Conservation (phyloP, 2,888 invertebrate species). For the Hirtodrosophila confusa region DNA sequence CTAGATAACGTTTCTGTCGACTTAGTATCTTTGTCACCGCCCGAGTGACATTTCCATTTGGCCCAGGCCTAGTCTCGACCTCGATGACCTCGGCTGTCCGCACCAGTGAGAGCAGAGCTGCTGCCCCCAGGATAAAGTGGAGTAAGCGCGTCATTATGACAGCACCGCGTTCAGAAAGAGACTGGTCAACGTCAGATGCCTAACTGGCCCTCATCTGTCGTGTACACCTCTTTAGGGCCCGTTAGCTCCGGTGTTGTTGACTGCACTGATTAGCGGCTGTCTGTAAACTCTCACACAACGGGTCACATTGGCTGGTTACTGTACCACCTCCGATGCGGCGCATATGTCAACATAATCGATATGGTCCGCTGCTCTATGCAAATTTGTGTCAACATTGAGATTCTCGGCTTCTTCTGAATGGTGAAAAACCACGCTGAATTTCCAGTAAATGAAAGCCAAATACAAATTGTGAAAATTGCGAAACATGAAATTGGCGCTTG, state of each 20-base stretch:
- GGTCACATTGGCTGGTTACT: conserved; percentile 20
- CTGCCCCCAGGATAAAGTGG: conserved; percentile 3
- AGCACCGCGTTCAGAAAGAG: conserved; percentile 32
- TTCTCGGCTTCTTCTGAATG: not conserved
- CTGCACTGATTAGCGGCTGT: conserved; percentile 59
- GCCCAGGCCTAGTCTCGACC: not conserved
- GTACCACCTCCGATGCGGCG: conserved; percentile 1
- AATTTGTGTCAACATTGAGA: conserved; percentile 45
- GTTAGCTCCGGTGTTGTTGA: conserved; percentile 59
- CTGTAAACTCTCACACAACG: conserved; percentile 30
- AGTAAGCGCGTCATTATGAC: conserved; percentile 47
- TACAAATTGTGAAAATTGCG: conserved; percentile 50
- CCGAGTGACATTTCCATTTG: conserved; percentile 38
- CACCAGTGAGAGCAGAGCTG: conserved; percentile 20
- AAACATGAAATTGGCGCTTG: conserved; percentile 20
- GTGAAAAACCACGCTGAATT: conserved; percentile 1
- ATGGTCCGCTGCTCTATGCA: conserved; percentile 46
- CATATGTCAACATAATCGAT: conserved; percentile 28
- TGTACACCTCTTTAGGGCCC: conserved; percentile 24
- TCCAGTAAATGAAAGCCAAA: conserved; percentile 19
- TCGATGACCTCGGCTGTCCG: conserved; percentile 5
- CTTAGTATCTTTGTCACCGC: conserved; percentile 58
- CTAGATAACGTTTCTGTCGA: conserved; percentile 85
- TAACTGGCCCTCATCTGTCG: not conserved
- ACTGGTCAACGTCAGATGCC: conserved; percentile 30